These are phyloP conservation scores for Glomeris maerens DNA, from an alignment of 1,140 invertebrate species.

Conservation along the genomic window DNA sequence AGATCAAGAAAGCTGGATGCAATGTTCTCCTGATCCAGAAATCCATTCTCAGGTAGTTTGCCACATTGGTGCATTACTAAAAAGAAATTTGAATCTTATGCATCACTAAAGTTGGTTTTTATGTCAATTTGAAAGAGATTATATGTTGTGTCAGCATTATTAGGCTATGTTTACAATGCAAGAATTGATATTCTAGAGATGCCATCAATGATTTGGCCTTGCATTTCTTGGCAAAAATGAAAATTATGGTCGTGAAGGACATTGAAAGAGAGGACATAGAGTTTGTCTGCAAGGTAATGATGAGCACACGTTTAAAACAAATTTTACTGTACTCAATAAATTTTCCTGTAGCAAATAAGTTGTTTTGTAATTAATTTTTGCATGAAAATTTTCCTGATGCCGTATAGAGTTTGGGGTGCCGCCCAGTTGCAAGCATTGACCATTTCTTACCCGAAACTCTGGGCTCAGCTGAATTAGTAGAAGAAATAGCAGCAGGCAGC, in stretches of 20 bases:
- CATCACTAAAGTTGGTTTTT: not conserved
- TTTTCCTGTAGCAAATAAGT: too few species aligned
- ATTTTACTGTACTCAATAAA: too few species aligned
- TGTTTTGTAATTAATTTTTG: too few species aligned
- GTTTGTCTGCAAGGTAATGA: conserved; percentile 85
- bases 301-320: too few species aligned
- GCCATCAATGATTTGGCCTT: conserved; percentile 91
- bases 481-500: conserved; percentile 78
- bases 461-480: conserved; percentile 80
- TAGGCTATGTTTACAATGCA: conserved; percentile 8
- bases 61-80: not conserved
- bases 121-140: not conserved
- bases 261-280: conserved; percentile 96
- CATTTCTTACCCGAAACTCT: conserved; percentile 89
- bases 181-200: conserved; percentile 57
- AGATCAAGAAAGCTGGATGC: conserved; percentile 96
- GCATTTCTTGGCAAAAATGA: conserved; percentile 98
- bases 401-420: conserved; percentile 76
- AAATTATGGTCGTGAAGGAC: conserved; percentile 97
- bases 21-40: conserved; percentile 97
- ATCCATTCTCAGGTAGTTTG: conserved; percentile 72
- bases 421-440: conserved; percentile 95
- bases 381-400: too few species aligned
- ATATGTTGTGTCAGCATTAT: not conserved
- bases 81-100: conserved; percentile 1